Conservation (phyloP, 2,888 invertebrate species). For the Drosophila emarginata region DNA sequence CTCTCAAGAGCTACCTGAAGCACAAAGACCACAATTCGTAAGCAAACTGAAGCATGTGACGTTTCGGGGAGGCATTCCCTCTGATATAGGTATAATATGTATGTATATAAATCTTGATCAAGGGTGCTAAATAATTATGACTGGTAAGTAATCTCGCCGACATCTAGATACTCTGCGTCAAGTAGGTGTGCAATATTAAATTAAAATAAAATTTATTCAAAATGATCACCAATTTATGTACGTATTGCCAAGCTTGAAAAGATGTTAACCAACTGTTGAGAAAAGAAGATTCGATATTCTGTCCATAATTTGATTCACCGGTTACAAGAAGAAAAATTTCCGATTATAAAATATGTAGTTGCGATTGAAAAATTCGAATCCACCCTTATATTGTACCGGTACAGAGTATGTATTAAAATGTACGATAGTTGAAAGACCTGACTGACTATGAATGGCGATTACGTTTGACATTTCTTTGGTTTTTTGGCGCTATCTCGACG, state of each 20-base stretch:
- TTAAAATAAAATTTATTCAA: too few relatives aligned
- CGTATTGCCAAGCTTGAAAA: too few relatives aligned
- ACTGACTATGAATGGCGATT: conserved; percentile 30
- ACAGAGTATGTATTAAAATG: conserved; percentile 15
- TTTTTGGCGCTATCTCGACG: conserved; percentile 29
- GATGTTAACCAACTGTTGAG: too few relatives aligned
- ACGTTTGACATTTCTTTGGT: conserved; percentile 36
- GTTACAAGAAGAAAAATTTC: too few relatives aligned
- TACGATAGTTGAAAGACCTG: conserved; percentile 17
- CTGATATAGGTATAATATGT: neutral
- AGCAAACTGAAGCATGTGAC: conserved; percentile 58
- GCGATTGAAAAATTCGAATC: neutral
- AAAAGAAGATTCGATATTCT: too few relatives aligned
- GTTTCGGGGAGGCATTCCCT: conserved; percentile 23
- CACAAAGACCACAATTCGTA: conserved; percentile 53
- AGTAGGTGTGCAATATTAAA: too few relatives aligned
- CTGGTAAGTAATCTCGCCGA: neutral
- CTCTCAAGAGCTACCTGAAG: conserved; percentile 45
- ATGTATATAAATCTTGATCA: neutral
- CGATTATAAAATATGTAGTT: too few relatives aligned
- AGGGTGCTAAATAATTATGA: conserved; percentile 24
- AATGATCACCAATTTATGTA: neutral
- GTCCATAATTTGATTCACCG: too few relatives aligned
- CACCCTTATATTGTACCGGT: neutral
- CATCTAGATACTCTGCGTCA: neutral